Conservation (phyloP, 2,888 invertebrate species). For the Drosophila cyrtoloma region DNA sequence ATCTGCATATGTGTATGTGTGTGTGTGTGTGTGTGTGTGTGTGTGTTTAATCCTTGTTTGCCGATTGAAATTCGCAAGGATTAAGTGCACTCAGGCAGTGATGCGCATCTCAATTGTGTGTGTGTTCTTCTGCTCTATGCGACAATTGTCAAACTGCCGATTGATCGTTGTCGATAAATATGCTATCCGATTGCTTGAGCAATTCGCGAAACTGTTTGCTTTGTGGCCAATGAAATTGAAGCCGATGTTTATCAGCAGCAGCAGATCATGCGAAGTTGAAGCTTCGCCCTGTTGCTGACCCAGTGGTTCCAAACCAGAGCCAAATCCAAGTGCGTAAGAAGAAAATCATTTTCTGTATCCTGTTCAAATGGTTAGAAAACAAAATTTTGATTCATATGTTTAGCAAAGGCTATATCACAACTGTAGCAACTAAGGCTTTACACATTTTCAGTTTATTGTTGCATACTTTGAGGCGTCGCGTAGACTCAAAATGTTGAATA, state of each 20-base stretch:
- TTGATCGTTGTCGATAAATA: constrained; percentile 61
- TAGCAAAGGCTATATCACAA: not conserved
- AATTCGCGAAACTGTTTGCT: constrained; percentile 69
- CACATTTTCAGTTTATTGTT: not conserved
- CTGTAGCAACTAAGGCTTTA: not conserved
- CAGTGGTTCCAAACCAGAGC: constrained; percentile 15
- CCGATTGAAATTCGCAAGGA: constrained; percentile 72
- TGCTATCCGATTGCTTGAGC: constrained; percentile 56
- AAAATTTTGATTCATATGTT: not conserved
- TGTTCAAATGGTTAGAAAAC: not conserved
- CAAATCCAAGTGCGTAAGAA: constrained; percentile 23
- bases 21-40: constrained; percentile 22
- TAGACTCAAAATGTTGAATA: not conserved
- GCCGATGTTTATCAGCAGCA: constrained; percentile 67
- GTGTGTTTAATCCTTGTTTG: constrained; percentile 40
- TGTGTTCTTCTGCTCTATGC: constrained; percentile 37
- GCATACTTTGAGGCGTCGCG: constrained; percentile 35
- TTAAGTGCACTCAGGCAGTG: constrained; percentile 73
- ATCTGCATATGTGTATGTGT: constrained; percentile 40
- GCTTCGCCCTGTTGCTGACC: constrained; percentile 37
- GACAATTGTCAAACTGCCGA: constrained; percentile 48
- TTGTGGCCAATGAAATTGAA: constrained; percentile 79
- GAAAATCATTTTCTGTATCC: not conserved
- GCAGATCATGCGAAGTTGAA: constrained; percentile 6
- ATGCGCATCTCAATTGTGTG: constrained; percentile 68